Percentiles rank a stretch among this genome's conserved stretches.
These are phyloP conservation scores for Macrobrachium rosenbergii DNA, from an alignment of 1,140 invertebrate species.

Conservation along the genomic window DNA sequence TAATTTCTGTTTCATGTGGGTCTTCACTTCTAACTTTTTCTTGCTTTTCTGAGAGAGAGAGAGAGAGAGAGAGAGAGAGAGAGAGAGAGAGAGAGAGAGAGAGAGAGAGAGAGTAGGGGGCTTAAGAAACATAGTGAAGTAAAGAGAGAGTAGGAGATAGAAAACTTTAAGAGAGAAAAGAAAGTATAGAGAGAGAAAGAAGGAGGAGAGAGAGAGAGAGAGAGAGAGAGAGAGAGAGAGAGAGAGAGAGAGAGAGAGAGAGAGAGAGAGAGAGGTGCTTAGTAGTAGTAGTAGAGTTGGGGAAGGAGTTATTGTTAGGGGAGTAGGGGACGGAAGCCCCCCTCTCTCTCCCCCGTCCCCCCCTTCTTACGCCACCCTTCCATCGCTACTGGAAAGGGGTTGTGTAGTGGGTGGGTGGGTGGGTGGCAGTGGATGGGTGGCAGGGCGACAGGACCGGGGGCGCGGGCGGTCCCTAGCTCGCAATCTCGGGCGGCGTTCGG, in stretches of 20 bases:
- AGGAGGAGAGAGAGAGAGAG: neutral
- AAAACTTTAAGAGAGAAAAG: neutral
- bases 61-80: slow-evolving; percentile 4
- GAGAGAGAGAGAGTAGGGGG: no score
- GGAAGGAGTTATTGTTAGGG: neutral
- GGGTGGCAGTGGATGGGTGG: neutral
- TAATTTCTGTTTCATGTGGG: neutral
- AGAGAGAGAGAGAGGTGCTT: neutral
- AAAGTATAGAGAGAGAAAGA: neutral
- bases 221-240: neutral
- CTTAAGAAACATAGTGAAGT: neutral
- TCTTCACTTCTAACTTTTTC: neutral
- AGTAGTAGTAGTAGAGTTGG: neutral
- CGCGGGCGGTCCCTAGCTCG: neutral
- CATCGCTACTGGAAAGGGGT: neutral
- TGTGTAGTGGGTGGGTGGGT: neutral
- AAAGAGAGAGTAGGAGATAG: neutral
- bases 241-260: neutral
- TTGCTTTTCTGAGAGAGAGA: slow-evolving; percentile 3
- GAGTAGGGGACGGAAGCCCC: neutral
- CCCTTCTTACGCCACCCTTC: neutral
- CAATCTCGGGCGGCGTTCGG: no score
- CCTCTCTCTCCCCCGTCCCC: neutral
- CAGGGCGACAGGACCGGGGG: neutral
- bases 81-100: neutral